These are phyloP conservation scores for Apamea sordens DNA, from an alignment of 2,888 invertebrate species.

Conservation along the genomic window DNA sequence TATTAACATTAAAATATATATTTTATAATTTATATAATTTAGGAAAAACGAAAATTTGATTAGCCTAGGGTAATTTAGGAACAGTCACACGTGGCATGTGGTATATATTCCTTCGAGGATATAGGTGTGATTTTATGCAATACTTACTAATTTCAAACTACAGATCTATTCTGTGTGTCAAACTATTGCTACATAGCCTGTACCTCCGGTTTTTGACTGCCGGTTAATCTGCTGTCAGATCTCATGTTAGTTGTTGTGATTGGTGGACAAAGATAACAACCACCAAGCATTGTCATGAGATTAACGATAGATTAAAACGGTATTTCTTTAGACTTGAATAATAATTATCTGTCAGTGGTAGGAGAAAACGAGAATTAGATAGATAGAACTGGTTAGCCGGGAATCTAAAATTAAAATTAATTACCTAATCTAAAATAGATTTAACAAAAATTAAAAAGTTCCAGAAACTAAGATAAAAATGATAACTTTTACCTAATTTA, in stretches of 20 bases:
- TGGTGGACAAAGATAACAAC: conserved; percentile 24
- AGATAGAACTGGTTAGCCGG: background rate
- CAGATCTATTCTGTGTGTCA: too few species aligned
- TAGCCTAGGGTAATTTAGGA: background rate
- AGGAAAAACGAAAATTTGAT: too few species aligned
- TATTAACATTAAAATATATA: too few species aligned
- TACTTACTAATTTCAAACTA: background rate
- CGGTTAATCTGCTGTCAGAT: conserved; percentile 29
- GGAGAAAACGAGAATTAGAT: too few species aligned
- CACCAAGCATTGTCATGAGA: conserved; percentile 8
- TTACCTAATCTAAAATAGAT: too few species aligned
- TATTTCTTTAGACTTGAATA: background rate
- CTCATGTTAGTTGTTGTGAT: conserved; percentile 8
- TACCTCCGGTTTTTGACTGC: conserved; percentile 14
- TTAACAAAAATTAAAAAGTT: background rate
- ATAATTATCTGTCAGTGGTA: background rate
- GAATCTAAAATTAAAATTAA: background rate
- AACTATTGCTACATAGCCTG: conserved; percentile 1
- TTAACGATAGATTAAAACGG: conserved; percentile 19
- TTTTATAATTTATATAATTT: too few species aligned
- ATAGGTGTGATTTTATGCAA: background rate
- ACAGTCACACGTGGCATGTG: background rate
- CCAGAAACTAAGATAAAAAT: background rate
- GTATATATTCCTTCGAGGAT: background rate
- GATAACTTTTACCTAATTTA: background rate